A percentile compares a stretch with the other conserved stretches of the same genome.
Evolutionary conservation across 1,140 invertebrate species (phyloP).

Genomic region (Drosophila aff.): DNA sequence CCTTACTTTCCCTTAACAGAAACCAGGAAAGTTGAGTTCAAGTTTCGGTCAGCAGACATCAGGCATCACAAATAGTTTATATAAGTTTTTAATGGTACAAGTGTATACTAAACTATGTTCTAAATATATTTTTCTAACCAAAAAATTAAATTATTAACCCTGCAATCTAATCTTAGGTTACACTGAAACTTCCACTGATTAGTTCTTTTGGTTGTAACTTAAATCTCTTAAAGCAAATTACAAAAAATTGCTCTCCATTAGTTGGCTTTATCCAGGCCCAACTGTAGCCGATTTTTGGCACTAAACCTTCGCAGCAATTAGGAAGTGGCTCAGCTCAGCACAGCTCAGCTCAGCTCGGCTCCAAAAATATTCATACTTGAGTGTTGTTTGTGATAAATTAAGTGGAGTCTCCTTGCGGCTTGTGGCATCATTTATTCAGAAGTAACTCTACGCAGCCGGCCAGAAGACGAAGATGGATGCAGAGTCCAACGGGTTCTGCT

Average conservation of each 20-base stretch:
- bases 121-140: too few species aligned
- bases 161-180: too few species aligned
- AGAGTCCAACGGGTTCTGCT: constrained; percentile 1
- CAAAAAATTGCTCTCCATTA: neutral
- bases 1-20: neutral
- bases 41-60: neutral
- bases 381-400: constrained; percentile 34
- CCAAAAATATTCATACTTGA: constrained; percentile 29
- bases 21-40: neutral
- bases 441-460: constrained; percentile 7
- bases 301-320: constrained; percentile 2
- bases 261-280: neutral
- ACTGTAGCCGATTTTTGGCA: neutral
- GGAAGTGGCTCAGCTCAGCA: constrained; percentile 4
- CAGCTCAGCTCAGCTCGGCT: neutral
- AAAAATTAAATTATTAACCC: too few species aligned
- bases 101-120: too few species aligned
- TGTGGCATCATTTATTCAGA: constrained; percentile 38
- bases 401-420: constrained; percentile 34
- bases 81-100: neutral
- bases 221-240: too few species aligned
- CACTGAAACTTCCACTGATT: too few species aligned
- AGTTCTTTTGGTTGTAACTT: too few species aligned
- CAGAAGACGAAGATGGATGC: constrained; percentile 27
- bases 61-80: neutral